Base-by-base conservation (phyloP, 1,140 invertebrate species). In the Laodelphax striatellus region DNA sequence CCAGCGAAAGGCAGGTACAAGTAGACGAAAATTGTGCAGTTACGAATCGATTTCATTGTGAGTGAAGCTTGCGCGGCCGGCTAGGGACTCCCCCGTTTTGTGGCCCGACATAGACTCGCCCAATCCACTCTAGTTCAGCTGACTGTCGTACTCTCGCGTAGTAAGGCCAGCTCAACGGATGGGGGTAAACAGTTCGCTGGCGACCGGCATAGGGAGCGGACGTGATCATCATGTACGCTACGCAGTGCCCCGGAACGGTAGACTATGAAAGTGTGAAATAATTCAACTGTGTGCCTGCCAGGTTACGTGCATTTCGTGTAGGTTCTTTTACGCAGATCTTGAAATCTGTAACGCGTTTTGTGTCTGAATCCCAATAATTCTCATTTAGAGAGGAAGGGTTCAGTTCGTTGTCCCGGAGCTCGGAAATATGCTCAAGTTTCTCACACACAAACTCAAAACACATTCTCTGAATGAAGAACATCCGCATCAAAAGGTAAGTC, bases 401-500 rank as follows among this genome's bases (percentile, higher is more conserved):
- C 59, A 21, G 52, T 21, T 60, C 17, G 59, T 22, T 38, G 63
- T 63, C 56, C 64, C 61, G 63, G 58, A 63, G 61, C 64, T 64
- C 62, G 34, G 68, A 80, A 80, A 78, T 77, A 87, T 87, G 84
- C 83, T 87, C 76, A 87, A 85, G 76, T 85, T 85, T 76, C 78
- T 87, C 71, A 86, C 85, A 70, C 83, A 86, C 75, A 87, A 87
- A 79, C 76, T 87, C 71, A 81, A 82, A 75, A 85, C 83, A 71
- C 85, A 87, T 76, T 86, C 84, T 71, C 80, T 87, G 75, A 86
- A 86, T 80, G 85, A 87, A 77, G 84, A 86, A 68, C 76, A 79
- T 74, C 78, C 80, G 75, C 77, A 80, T 70, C 79, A 80, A 68
- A 82, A 81, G 79, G 79, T 79, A 72, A 71, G 76, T 73, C 70